Evolutionary conservation across 2,113 vertebrate species (phyloP).

Genomic region (Hydrochoerus hydrochaeris): DNA sequence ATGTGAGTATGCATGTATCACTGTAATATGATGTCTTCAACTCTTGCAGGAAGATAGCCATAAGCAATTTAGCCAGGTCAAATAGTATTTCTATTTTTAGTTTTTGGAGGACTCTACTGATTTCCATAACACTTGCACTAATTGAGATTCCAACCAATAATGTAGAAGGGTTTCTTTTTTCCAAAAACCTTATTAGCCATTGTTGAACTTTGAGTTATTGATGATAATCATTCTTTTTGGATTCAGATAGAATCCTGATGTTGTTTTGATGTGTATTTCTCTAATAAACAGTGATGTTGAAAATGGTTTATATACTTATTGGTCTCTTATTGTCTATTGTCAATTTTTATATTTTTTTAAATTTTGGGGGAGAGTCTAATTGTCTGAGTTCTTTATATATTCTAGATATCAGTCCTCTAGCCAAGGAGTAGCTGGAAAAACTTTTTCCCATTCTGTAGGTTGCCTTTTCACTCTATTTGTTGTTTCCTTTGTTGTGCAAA

Average conservation of each 20-base stretch:
- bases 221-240: background rate
- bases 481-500: background rate
- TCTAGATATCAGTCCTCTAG: background rate
- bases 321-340: background rate
- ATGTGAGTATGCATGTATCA: background rate
- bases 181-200: background rate
- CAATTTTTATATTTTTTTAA: background rate
- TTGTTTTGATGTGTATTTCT: background rate
- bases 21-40: background rate
- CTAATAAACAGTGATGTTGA: background rate
- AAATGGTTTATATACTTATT: background rate
- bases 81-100: background rate
- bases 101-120: background rate
- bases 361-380: background rate
- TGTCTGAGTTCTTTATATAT: background rate
- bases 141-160: background rate
- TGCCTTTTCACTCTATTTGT: background rate
- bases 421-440: background rate
- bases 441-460: background rate
- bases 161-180: background rate
- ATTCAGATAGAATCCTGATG: background rate
- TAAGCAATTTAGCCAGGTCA: background rate
- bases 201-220: background rate
- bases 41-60: background rate
- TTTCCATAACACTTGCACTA: background rate